Evolutionary conservation across 2,113 vertebrate genomes (phyloP).

Genomic region (Thalassarche chlororhynchos): DNA sequence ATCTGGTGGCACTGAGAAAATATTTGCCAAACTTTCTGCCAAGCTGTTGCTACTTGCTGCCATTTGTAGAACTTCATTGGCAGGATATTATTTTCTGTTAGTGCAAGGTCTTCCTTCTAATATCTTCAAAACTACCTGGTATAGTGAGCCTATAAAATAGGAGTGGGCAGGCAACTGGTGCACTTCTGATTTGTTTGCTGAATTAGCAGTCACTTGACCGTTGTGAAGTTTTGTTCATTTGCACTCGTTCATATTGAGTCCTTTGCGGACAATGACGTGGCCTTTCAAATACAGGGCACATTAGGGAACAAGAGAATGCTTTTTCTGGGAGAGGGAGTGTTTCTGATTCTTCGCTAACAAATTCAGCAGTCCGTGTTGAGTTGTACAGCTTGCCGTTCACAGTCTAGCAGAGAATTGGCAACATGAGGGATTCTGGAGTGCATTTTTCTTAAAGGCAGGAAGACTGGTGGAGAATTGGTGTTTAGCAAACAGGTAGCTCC

Average conservation of each 20-base stretch:
- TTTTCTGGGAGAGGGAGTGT: neutral
- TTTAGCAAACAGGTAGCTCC: neutral
- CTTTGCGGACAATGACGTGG: neutral
- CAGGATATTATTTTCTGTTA: neutral
- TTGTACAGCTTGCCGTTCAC: neutral
- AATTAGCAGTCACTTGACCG: neutral
- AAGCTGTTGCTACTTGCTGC: neutral
- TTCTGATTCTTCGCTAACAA: neutral
- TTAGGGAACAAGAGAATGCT: neutral
- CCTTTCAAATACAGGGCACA: neutral
- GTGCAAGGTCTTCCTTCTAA: neutral
- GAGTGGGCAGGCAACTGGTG: neutral
- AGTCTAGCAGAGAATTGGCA: neutral
- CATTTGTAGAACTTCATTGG: neutral
- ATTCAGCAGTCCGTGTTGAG: neutral
- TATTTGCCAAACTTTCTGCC: neutral
- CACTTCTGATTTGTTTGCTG: neutral
- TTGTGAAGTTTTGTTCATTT: neutral
- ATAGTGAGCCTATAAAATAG: neutral
- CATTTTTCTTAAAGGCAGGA: neutral
- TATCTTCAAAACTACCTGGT: neutral
- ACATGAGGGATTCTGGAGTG: neutral
- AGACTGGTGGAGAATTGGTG: neutral
- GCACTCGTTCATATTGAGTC: neutral
- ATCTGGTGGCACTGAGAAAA: neutral